Percentiles rank a stretch among this genome's conserved stretches.
These are phyloP conservation scores for Dryomyza anilis DNA, from an alignment of 2,888 invertebrate species.

Conservation along the genomic window DNA sequence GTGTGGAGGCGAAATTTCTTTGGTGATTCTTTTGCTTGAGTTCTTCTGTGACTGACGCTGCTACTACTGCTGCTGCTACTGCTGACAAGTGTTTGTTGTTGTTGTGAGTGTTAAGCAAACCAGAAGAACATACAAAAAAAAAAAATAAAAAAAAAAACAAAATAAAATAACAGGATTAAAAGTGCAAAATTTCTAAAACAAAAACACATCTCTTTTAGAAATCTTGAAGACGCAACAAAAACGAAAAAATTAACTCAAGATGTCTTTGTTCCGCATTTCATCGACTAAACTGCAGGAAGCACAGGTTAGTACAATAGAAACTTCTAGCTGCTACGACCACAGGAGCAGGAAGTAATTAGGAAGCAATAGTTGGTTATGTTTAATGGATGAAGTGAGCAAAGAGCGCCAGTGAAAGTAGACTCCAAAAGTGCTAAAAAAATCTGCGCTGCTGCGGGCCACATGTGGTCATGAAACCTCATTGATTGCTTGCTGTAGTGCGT, in stretches of 20 bases:
- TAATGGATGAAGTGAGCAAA: too few species aligned
- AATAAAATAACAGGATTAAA: not conserved
- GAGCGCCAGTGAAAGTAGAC: too few species aligned
- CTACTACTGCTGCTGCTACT: not conserved
- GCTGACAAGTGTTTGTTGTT: not conserved
- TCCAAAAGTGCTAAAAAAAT: not conserved
- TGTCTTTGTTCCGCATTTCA: conserved; percentile 73
- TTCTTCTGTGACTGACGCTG: not conserved
- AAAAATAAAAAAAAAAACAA: not conserved
- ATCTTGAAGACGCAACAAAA: not conserved
- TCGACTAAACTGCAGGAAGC: conserved; percentile 68
- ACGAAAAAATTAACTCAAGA: conserved; percentile 46
- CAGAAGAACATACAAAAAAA: conserved; percentile 14
- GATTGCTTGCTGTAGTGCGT: not conserved
- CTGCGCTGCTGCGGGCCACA: not conserved
- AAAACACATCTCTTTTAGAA: conserved; percentile 7
- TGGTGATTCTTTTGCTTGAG: conserved; percentile 4
- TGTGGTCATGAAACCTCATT: not conserved
- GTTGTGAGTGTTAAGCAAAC: conserved; percentile 29
- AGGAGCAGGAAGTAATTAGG: too few species aligned
- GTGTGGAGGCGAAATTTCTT: conserved; percentile 23
- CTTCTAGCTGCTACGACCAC: too few species aligned
- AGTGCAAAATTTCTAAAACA: conserved; percentile 1
- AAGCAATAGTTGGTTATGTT: too few species aligned
- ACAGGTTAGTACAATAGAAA: conserved; percentile 64